Evolutionary conservation across 1,140 invertebrate genomes (phyloP), one percentile per base, ranked within the genome.

Genomic region (Myzus persicae): DNA sequence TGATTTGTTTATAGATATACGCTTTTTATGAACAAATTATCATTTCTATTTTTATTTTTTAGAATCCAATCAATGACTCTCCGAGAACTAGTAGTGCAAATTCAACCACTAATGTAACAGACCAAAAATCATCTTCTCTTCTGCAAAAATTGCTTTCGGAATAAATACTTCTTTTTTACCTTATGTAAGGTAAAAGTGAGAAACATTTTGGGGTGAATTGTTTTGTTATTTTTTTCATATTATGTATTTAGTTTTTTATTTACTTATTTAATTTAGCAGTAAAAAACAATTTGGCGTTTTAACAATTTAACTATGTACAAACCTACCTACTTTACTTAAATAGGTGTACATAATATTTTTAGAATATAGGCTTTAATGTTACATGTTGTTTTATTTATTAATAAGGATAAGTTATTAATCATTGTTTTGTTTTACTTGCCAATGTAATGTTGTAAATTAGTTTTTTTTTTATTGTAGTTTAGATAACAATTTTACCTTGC

Each of bases 71-170:
- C 7, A 88, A 90, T 54, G 54, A 88, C 18, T n/a, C 46, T 48
- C 4, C 14, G 0, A 81, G 36, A 89, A 46, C 48, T 54, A 97
- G 95, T 97, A 96, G 96, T 97, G 96, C 97, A 96, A 97, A 97
- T 96, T 97, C 97, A 96, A 96, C 95, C 94, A 96, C 95, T 94
- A 95, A 95, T 94, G 96, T 96, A 96, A 96, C 96, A 96, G 96
- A 97, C 96, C 96, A 96, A 94, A 97, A 97, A 95, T 97, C 97
- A 93, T 97, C 97, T 94, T 97, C 97, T 94, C 95, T 97, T 95
- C 96, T 97, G 94, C 97, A 97, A 96, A 97, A 97, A 95, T 95
- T 97, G 94, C 95, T 97, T 94, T 97, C 97, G 94, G 97, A 97
- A 96, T 97, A 96, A 87, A 82, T 31, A 18, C 67, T 48, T 51